phyloP scores from a whole-genome alignment of 2,113 vertebrate genomes.

The Isichthys henryi region DNA sequence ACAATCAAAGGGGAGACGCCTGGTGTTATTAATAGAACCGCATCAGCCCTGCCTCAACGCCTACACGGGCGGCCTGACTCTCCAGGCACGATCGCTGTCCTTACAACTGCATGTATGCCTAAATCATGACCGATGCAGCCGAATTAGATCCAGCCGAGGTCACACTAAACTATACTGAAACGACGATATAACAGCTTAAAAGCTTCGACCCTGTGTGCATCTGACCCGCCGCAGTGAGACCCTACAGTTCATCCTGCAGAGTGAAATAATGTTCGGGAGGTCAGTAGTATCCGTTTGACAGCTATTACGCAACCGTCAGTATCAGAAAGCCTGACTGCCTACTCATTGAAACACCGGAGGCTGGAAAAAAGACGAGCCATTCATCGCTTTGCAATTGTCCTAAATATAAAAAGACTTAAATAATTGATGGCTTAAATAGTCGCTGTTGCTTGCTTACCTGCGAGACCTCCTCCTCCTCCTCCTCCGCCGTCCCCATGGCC shows the following conservation, averaged over 20 bases:
- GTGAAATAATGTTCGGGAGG: not conserved
- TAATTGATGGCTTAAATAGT: not conserved
- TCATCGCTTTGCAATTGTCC: not conserved
- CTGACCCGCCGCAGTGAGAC: not conserved
- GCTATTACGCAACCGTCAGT: not conserved
- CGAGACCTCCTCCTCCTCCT: conserved; percentile 75
- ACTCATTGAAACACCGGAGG: not conserved
- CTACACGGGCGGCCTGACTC: not conserved
- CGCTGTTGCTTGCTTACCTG: conserved; percentile 52
- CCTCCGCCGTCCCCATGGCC: conserved; percentile 83
- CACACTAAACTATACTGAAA: not conserved
- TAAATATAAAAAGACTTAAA: not conserved
- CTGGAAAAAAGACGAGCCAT: not conserved
- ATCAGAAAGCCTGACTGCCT: not conserved
- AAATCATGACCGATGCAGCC: not conserved
- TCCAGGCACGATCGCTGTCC: not conserved
- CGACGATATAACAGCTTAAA: not conserved
- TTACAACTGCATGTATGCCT: not conserved
- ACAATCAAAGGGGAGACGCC: not conserved
- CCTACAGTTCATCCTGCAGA: not conserved
- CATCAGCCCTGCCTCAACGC: not conserved
- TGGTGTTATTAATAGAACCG: not conserved
- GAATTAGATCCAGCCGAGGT: not conserved
- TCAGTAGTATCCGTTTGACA: not conserved
- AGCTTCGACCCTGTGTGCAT: not conserved